Percentiles rank a stretch among this genome's conserved stretches.
phyloP scores from a whole-genome alignment of 1,140 invertebrate species.

The Procambarus virginalis region DNA sequence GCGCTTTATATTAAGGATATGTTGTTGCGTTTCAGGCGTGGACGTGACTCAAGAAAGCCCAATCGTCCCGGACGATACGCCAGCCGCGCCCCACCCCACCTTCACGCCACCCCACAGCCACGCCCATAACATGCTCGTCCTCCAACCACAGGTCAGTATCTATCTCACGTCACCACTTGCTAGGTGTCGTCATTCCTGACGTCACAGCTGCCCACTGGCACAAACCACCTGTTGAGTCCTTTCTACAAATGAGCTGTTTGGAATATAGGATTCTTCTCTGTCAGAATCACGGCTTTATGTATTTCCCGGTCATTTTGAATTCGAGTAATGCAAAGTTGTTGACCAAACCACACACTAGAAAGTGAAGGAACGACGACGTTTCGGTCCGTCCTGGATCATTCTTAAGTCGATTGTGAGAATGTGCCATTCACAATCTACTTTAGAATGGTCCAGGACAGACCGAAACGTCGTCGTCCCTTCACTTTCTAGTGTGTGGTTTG shows the following conservation, averaged over 20 bases:
- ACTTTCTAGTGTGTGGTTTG: too few species aligned
- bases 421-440: too few species aligned
- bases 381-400: too few species aligned
- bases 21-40: conserved; percentile 37
- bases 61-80: conserved; percentile 57
- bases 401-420: too few species aligned
- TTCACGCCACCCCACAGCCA: conserved; percentile 74
- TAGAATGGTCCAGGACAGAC: too few species aligned
- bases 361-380: too few species aligned
- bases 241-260: not conserved
- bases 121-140: conserved; percentile 80
- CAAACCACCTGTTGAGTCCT: not conserved
- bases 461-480: too few species aligned
- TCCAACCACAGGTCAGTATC: conserved; percentile 79
- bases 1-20: not conserved
- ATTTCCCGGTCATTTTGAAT: too few species aligned
- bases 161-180: not conserved
- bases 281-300: too few species aligned
- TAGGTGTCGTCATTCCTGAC: conserved; percentile 19
- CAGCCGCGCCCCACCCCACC: conserved; percentile 72
- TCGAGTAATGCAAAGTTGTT: too few species aligned
- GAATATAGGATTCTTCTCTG: not conserved
- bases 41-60: conserved; percentile 69
- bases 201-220: conserved; percentile 23
- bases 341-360: too few species aligned